Percentiles rank a stretch among this genome's conserved stretches.
Conservation (phyloP, 30 jellyfish, hydroid and myxozoan genomes). For the Sanderia malayensis region DNA sequence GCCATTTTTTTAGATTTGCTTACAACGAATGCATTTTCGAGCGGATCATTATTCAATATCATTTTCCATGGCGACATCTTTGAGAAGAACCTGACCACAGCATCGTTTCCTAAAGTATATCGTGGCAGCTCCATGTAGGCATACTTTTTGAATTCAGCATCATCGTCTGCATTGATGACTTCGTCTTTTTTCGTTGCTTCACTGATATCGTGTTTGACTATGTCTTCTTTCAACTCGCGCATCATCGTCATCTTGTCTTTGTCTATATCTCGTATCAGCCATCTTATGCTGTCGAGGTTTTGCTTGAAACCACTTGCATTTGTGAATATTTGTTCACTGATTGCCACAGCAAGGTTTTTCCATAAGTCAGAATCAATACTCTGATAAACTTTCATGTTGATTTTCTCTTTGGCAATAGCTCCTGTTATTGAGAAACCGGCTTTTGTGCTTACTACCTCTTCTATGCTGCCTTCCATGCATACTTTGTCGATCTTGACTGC, state of each 20-base stretch:
- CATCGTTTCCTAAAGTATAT: conserved; percentile 81
- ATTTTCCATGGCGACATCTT: conserved; percentile 70
- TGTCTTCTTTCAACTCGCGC: conserved; percentile 12
- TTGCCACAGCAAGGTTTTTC: conserved; percentile 54
- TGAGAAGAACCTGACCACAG: conserved; percentile 63
- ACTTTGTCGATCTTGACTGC: conserved; percentile 41
- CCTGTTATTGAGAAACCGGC: conserved; percentile 47
- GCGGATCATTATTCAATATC: conserved; percentile 66
- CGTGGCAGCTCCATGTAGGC: conserved; percentile 82
- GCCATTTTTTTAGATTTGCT: conserved; percentile 13
- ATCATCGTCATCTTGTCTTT: conserved; percentile 35
- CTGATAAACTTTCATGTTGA: conserved; percentile 21
- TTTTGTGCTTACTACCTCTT: conserved; percentile 56
- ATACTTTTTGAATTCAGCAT: conserved; percentile 49
- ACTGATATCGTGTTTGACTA: conserved; percentile 42
- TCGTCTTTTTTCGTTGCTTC: conserved; percentile 43
- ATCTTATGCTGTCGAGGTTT: conserved; percentile 29
- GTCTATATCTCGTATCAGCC: conserved; percentile 61
- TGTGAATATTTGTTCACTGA: conserved; percentile 47
- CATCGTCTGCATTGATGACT: conserved; percentile 56
- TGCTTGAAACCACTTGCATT: conserved; percentile 59
- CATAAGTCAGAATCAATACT: conserved; percentile 61
- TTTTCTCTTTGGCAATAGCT: conserved; percentile 25
- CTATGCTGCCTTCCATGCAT: conserved; percentile 60
- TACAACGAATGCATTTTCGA: conserved; percentile 39